Evolutionary conservation across 1,140 invertebrate species (phyloP), one percentile per base, ranked within the genome.

Genomic region (Leptinotarsa texana): DNA sequence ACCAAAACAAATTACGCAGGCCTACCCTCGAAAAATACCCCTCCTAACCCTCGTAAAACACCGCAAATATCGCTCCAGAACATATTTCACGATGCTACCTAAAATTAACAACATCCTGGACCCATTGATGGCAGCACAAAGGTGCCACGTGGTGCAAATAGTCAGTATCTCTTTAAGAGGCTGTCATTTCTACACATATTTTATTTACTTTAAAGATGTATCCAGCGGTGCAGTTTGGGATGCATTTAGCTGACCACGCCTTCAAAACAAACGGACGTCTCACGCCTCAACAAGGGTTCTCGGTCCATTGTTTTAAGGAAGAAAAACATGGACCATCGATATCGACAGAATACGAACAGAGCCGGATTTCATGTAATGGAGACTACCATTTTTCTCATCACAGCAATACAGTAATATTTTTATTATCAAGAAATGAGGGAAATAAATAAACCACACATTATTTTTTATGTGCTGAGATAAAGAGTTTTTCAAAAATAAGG

Each of bases 141-240:
- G 15, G 65, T 67, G 65, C 65, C 65, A 67, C 65, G 65, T 67
- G 65, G 65, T 67, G 65, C 42, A n/a, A 67, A 67, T 22, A 22
- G 18, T 0, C 65, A 67, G 65, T 67, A 27, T 67, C 24, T 42
- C 65, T 67, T 67, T 67, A 42, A 67, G 27, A 17, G 65, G 65
- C 65, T 75, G 69, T 73, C 74, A 75, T 75, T 75, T 72, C 51
- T 72, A 73, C 66, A 75, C 71, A 73, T 75, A 65, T 72, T 75
- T 75, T 75, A 75, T 75, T 75, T 75, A 70, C 72, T 75, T 75
- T 75, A 72, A 71, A 75, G 67, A 75, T 48, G 70, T 71, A 57
- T 18, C 74, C 66, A 63, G 69, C 70, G 51, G 63, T 72, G 70
- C 18, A 27, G 51, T 67, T 75, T 72, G 66, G 65, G 65, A 27